phyloP scores from a whole-genome alignment of 1,140 invertebrate genomes.

The Archivesica marissinica region DNA sequence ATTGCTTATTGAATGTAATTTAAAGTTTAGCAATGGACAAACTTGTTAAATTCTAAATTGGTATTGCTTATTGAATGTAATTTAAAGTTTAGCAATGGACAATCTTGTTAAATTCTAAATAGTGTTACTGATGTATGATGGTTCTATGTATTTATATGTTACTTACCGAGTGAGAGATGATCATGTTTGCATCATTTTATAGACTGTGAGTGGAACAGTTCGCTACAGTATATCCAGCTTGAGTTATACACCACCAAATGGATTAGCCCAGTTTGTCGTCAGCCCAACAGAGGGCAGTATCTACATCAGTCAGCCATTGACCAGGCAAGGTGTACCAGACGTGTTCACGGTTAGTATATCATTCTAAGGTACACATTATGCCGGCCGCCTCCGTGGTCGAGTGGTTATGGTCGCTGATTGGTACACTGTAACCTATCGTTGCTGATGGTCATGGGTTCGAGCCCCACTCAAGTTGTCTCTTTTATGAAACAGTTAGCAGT shows the following conservation, averaged over 20 bases:
- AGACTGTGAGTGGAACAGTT: constrained; percentile 65
- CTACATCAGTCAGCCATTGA: constrained; percentile 66
- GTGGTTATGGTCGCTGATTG: too few species aligned
- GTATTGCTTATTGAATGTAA: too few species aligned
- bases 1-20: too few species aligned
- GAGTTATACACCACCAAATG: constrained; percentile 37
- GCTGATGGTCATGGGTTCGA: too few species aligned
- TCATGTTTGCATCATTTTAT: not conserved
- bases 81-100: not conserved
- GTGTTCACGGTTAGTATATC: constrained; percentile 62
- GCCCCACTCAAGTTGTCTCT: too few species aligned
- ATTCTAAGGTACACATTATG: too few species aligned
- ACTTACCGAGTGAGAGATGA: not conserved
- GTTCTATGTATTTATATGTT: not conserved
- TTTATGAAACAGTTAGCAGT: too few species aligned
- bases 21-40: too few species aligned
- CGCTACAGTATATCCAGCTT: constrained; percentile 54
- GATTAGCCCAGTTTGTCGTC: constrained; percentile 62
- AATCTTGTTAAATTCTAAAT: not conserved
- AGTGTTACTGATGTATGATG: not conserved
- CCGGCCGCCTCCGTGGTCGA: too few species aligned
- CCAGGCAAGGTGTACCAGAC: constrained; percentile 64
- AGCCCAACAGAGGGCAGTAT: constrained; percentile 67
- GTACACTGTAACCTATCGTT: too few species aligned
- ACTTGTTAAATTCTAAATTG: too few species aligned